These are phyloP conservation scores for Enteromius trimaculatus DNA, from an alignment of 2,797 vertebrate species.

Conservation along the genomic window DNA sequence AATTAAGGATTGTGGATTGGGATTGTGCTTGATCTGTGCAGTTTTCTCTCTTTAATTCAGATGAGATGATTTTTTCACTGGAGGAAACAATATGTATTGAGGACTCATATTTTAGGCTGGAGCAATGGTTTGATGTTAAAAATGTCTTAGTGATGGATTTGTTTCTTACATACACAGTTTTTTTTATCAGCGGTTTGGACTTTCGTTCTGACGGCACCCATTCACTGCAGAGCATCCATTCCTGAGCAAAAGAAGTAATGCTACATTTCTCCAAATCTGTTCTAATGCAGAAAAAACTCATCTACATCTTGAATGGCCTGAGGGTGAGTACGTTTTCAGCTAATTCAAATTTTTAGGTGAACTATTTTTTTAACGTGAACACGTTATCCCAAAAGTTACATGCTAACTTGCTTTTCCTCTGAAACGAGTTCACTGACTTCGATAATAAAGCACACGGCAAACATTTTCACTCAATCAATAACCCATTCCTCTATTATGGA, in stretches of 20 bases:
- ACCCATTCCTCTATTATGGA: not conserved
- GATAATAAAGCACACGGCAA: not conserved
- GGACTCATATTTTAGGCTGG: not conserved
- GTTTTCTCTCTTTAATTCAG: not conserved
- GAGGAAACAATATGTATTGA: not conserved
- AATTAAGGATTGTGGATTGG: too few species aligned
- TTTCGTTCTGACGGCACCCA: not conserved
- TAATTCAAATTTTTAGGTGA: not conserved
- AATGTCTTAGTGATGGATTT: not conserved
- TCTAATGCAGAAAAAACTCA: not conserved
- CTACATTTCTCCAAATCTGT: not conserved
- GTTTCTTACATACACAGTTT: not conserved
- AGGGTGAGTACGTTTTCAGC: not conserved
- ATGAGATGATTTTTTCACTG: not conserved
- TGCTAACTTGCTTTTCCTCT: not conserved
- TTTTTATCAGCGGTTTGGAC: not conserved
- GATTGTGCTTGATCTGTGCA: not conserved
- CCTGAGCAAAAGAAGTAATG: not conserved
- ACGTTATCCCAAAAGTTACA: not conserved
- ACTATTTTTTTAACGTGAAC: not conserved
- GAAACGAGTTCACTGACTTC: not conserved
- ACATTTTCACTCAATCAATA: not conserved
- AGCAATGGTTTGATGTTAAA: not conserved
- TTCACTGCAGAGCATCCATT: not conserved
- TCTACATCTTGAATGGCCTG: not conserved